These are phyloP conservation scores for Limnephilus lunatus DNA, from an alignment of 2,888 invertebrate species.

Conservation along the genomic window DNA sequence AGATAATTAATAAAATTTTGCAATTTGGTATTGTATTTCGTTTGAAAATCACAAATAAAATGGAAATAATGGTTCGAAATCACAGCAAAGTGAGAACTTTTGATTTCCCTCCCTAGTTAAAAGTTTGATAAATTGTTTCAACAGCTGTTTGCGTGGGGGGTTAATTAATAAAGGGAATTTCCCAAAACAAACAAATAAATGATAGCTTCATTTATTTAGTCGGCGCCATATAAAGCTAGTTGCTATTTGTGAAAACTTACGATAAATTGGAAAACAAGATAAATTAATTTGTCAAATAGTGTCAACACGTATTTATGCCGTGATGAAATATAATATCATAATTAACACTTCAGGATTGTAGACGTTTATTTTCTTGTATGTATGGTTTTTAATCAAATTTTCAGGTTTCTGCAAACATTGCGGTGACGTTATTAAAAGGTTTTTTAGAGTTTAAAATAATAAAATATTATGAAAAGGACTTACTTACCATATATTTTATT, in stretches of 20 bases:
- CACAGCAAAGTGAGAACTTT: background rate
- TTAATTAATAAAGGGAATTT: background rate
- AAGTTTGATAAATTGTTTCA: conserved; percentile 2
- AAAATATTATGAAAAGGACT: no score
- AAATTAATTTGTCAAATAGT: background rate
- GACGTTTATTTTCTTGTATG: no score
- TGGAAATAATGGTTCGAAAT: background rate
- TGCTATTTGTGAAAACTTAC: background rate
- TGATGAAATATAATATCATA: background rate
- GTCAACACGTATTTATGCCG: background rate
- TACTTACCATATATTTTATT: no score
- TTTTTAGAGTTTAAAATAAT: no score
- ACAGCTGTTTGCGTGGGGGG: background rate
- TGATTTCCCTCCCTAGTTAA: background rate
- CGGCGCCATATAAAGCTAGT: background rate
- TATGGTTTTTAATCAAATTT: no score
- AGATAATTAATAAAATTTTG: background rate
- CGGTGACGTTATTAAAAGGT: no score
- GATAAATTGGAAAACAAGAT: background rate
- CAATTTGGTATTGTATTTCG: background rate
- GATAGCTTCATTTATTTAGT: background rate
- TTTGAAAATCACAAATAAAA: background rate
- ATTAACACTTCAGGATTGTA: no score
- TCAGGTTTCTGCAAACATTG: no score
- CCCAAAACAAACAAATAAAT: background rate